These are phyloP conservation scores for Drosophila pegasa DNA, from an alignment of 2,888 invertebrate species.

Conservation along the genomic window DNA sequence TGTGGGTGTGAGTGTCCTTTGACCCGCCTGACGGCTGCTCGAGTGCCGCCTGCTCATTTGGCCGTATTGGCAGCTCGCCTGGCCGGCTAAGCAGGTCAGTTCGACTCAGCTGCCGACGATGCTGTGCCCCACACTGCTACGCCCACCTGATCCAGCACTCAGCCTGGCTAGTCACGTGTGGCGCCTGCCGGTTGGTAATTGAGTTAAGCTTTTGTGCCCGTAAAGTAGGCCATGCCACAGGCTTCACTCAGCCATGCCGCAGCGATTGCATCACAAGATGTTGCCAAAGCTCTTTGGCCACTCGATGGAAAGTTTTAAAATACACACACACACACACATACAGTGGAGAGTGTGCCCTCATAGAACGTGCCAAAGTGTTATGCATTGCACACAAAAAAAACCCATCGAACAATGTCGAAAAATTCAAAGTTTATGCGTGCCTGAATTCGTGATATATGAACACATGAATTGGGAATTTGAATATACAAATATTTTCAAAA, in stretches of 20 bases:
- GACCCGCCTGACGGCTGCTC: slow-evolving; percentile 58
- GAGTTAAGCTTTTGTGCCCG: slow-evolving; percentile 74
- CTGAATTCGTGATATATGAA: slow-evolving; percentile 6
- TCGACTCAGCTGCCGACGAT: slow-evolving; percentile 28
- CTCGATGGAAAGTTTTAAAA: slow-evolving; percentile 61
- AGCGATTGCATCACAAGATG: slow-evolving; percentile 69
- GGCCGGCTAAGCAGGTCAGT: slow-evolving; percentile 63
- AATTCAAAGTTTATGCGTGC: slow-evolving; percentile 38
- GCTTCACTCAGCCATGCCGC: slow-evolving; percentile 54
- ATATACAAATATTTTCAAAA: not conserved
- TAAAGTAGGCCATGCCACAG: slow-evolving; percentile 63
- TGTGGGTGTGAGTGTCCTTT: slow-evolving; percentile 38
- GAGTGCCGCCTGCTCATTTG: slow-evolving; percentile 24
- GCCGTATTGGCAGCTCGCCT: slow-evolving; percentile 52
- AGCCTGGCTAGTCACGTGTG: slow-evolving; percentile 71
- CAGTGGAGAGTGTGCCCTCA: slow-evolving; percentile 25
- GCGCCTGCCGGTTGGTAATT: slow-evolving; percentile 60
- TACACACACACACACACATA: slow-evolving; percentile 25
- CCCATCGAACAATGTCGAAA: slow-evolving; percentile 6
- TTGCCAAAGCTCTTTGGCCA: slow-evolving; percentile 35
- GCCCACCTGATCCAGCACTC: slow-evolving; percentile 35
- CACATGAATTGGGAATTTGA: not conserved
- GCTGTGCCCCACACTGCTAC: not conserved
- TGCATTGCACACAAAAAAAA: slow-evolving; percentile 18
- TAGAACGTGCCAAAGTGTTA: slow-evolving; percentile 37